Evolutionary conservation across 2,888 invertebrate species (phyloP), one percentile per base, ranked within the genome.

Genomic region (Andricus curvator): DNA sequence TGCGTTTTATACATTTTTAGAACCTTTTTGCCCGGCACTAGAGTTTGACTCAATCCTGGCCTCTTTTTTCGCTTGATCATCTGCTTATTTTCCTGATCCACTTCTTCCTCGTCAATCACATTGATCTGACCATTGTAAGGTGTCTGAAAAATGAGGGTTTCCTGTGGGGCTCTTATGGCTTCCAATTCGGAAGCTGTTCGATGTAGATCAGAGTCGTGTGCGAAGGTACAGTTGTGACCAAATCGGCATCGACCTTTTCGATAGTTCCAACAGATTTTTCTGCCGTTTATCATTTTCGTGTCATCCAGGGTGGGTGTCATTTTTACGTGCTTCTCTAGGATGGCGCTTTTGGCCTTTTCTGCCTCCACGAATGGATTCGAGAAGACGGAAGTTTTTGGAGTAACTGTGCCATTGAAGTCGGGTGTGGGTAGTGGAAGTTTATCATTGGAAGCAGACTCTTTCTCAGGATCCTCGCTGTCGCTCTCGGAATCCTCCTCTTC

Each of bases 181-280:
- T 95, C 94, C 48, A 95, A 91, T 88, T 95, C 95, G 78, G 94
- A 94, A 41, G 93, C 91, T 68, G 94, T 93, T 88, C 95, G 95
- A 90, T 96, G 96, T 48, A 97, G 93, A 91, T 98, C 98, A 0
- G 97, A 97, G 89, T 97, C 98, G 92, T 98, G 98, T 0, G 97
- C 98, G 93, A 96, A 98, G 87, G 97, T 97, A 92, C 98, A 98
- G 89, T 97, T 97, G 90, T 97, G 97, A 0, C 98, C 98, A 93
- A 98, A 98, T 77, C 97, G 94, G 91, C 98, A 98, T 48, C 96
- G 95, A 1, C 98, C 98, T 91, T 97, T 98, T 60, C 97, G 94
- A 91, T 98, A 97, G 93, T 97, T 98, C 97, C 97, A 98, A 93
- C 98, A 98, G 83, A 98, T 96, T 91, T 96, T 97, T 89, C 96